Conservation (phyloP, 2,797 vertebrate species). For the Melanotaenia parkinsoni region DNA sequence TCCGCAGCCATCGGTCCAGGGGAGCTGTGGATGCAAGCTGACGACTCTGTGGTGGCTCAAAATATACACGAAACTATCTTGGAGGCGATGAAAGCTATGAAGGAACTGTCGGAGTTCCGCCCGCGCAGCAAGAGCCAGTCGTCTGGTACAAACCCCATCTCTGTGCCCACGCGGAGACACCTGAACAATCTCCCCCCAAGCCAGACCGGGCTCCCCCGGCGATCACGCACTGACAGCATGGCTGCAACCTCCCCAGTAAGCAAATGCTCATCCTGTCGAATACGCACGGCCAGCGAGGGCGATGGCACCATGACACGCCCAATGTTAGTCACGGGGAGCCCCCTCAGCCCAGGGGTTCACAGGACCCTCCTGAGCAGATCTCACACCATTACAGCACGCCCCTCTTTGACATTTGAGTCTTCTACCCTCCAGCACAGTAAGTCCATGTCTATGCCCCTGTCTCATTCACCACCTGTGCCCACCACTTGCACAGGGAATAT, state of each 20-base stretch:
- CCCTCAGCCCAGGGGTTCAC: conserved; percentile 88
- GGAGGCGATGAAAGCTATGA: conserved; percentile 98
- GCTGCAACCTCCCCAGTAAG: conserved; percentile 83
- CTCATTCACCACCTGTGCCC: conserved; percentile 87
- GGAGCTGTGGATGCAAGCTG: conserved; percentile 98
- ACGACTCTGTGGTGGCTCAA: conserved; percentile 98
- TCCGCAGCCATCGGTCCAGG: conserved; percentile 95
- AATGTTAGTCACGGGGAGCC: conserved; percentile 88
- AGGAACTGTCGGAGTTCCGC: conserved; percentile 95
- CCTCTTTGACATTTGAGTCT: conserved; percentile 80
- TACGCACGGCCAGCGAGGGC: conserved; percentile 94
- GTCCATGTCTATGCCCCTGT: conserved; percentile 94
- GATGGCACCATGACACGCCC: conserved; percentile 88
- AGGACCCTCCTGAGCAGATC: conserved; percentile 89
- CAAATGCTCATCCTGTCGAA: conserved; percentile 87
- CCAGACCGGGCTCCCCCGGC: conserved; percentile 90
- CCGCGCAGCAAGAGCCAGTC: conserved; percentile 99
- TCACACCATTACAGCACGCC: conserved; percentile 85
- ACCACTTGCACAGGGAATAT: conserved; percentile 85
- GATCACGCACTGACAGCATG: conserved; percentile 93
- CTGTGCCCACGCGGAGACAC: conserved; percentile 91
- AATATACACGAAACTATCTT: conserved; percentile 98
- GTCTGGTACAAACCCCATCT: conserved; percentile 90
- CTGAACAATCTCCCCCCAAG: conserved; percentile 91
- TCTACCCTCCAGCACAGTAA: conserved; percentile 89